Conservation (phyloP, 2,888 invertebrate genomes). For the Trypoxylon attenuatum region DNA sequence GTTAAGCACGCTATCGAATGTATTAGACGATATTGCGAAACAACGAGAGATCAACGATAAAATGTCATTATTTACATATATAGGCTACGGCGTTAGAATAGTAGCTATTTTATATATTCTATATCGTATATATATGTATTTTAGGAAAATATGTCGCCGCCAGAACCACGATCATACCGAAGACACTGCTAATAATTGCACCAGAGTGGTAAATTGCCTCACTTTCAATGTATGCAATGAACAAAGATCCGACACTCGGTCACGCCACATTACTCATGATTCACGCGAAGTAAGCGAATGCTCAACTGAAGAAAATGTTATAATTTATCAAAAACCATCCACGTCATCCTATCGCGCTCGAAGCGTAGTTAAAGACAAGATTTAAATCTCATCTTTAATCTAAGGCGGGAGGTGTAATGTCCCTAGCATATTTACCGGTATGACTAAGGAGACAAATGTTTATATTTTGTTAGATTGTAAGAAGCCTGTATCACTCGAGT, state of each 20-base stretch:
- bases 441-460: too few relatives aligned
- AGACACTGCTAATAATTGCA: not conserved
- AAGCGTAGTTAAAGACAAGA: constrained; percentile 4
- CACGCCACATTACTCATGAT: not conserved
- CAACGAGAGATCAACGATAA: not conserved
- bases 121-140: not conserved
- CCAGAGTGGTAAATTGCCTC: not conserved
- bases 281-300: not conserved
- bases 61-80: not conserved
- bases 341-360: not conserved
- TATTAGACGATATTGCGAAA: not conserved
- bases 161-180: not conserved
- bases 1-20: not conserved
- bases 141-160: not conserved
- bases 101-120: not conserved
- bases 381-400: constrained; percentile 1
- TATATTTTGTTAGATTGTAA: too few relatives aligned
- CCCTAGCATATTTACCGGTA: not conserved
- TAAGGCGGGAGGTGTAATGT: constrained; percentile 2
- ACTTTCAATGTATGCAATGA: not conserved
- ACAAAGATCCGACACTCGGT: not conserved
- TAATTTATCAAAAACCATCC: not conserved
- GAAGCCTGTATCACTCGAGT: too few relatives aligned
- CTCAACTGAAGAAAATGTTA: not conserved
- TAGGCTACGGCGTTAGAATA: not conserved